phyloP scores from a whole-genome alignment of 2,797 vertebrate genomes.

The Phalanger gymnotis region DNA sequence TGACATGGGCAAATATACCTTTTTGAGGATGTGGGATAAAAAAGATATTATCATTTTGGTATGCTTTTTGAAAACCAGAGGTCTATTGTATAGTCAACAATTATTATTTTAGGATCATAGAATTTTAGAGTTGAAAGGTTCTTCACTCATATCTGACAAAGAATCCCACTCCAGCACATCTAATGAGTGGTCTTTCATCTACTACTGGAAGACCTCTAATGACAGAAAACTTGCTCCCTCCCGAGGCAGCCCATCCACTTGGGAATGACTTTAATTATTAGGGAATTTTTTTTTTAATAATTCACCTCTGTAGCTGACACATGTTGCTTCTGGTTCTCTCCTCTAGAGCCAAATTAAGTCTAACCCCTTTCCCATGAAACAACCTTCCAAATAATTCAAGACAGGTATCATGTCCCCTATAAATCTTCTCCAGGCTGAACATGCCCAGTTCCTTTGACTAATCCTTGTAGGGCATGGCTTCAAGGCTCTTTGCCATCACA shows the following conservation, averaged over 20 bases:
- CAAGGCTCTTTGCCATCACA: not conserved
- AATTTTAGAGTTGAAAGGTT: not conserved
- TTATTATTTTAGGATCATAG: not conserved
- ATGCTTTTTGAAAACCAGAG: conserved; percentile 52
- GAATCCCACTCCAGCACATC: not conserved
- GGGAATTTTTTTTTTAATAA: not conserved
- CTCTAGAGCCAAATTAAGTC: not conserved
- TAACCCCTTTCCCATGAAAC: not conserved
- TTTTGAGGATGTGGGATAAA: conserved; percentile 50
- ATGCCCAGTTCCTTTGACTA: not conserved
- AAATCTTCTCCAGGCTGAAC: not conserved
- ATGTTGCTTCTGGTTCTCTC: not conserved
- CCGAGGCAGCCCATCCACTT: not conserved
- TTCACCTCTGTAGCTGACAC: not conserved
- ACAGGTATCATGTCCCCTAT: not conserved
- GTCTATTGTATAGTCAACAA: conserved; percentile 20
- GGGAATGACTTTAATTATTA: not conserved
- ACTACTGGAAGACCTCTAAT: not conserved
- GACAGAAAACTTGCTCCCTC: not conserved
- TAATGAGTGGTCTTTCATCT: not conserved
- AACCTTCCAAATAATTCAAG: not conserved
- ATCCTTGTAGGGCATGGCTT: not conserved
- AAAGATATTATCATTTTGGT: not conserved
- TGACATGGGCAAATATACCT: conserved; percentile 63
- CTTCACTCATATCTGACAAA: not conserved